These are phyloP conservation scores for Apis mellifera DNA, from an alignment of 1,140 invertebrate genomes.

Conservation along the genomic window Amel_HAv3.1 CM009938.2:1321001-1321500, in stretches of 20 bases:
- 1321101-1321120: slow-evolving; percentile 86
- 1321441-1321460: slow-evolving; percentile 83
- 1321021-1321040: slow-evolving; percentile 85
- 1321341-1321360: slow-evolving; percentile 90
- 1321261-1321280: slow-evolving; percentile 89
- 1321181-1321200: slow-evolving; percentile 89
- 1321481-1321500: slow-evolving; percentile 88
- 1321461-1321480: slow-evolving; percentile 87
- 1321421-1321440: slow-evolving; percentile 85
- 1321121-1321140: slow-evolving; percentile 89
- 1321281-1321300: slow-evolving; percentile 93
- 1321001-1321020: slow-evolving; percentile 90
- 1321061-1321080: slow-evolving; percentile 86
- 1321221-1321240: slow-evolving; percentile 92
- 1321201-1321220: slow-evolving; percentile 96
- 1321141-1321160: slow-evolving; percentile 93
- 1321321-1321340: slow-evolving; percentile 82
- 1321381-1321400: slow-evolving; percentile 86
- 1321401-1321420: slow-evolving; percentile 87
- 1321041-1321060: slow-evolving; percentile 88
- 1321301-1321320: slow-evolving; percentile 86
- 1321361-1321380: slow-evolving; percentile 89
- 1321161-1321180: slow-evolving; percentile 88
- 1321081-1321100: slow-evolving; percentile 87
- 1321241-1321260: slow-evolving; percentile 90